Evolutionary conservation across 2,888 invertebrate species (phyloP).

Genomic region (Hypolimnas misippus): DNA sequence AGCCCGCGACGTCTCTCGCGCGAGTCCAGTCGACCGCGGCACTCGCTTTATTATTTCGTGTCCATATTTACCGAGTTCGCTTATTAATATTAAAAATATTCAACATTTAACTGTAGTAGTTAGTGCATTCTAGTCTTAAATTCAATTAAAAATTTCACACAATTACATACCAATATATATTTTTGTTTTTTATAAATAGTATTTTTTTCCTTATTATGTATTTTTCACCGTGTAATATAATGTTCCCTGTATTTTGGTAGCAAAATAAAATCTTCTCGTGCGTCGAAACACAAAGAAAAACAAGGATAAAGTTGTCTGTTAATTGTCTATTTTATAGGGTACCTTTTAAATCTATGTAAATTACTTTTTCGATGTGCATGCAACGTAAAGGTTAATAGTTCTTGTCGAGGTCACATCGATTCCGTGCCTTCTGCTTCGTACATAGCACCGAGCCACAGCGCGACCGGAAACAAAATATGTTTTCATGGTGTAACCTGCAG

Average conservation of each 20-base stretch:
- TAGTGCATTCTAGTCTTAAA: no score
- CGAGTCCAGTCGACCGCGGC: background rate
- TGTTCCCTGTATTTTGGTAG: no score
- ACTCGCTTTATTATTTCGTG: background rate
- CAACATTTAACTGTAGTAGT: background rate
- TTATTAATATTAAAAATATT: background rate
- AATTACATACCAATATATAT: no score
- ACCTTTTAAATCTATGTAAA: background rate
- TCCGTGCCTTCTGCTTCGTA: conserved; percentile 23
- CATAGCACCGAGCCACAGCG: conserved; percentile 25
- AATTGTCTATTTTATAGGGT: background rate
- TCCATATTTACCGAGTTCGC: background rate
- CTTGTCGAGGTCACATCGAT: conserved; percentile 33
- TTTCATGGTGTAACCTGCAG: conserved; percentile 38
- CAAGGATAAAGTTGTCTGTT: background rate
- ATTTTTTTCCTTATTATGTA: no score
- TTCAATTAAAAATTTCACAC: no score
- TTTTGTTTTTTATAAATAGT: no score
- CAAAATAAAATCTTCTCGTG: no score
- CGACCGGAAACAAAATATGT: conserved; percentile 36
- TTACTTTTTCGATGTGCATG: background rate
- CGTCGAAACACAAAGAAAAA: background rate
- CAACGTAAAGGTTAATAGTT: background rate
- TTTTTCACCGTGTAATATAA: no score
- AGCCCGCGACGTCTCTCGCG: background rate